These are phyloP conservation scores for Osmerus mordax DNA, from an alignment of 2,113 vertebrate species.

Conservation along the genomic window DNA sequence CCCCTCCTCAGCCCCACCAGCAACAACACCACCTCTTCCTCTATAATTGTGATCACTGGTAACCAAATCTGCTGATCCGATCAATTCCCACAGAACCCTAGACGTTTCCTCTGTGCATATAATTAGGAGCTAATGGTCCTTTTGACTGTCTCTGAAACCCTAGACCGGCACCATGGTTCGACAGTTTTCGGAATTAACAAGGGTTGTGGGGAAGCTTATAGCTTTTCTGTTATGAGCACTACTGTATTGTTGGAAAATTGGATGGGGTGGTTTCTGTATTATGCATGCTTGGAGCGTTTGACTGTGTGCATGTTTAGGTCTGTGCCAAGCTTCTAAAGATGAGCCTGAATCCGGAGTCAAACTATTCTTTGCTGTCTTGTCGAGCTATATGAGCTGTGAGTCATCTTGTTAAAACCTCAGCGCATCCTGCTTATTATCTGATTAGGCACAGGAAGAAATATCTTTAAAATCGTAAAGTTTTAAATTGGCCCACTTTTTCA, in stretches of 20 bases:
- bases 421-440: background rate
- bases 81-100: slow-evolving; percentile 66
- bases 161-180: slow-evolving; percentile 24
- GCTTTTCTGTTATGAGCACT: slow-evolving; percentile 7
- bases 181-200: slow-evolving; percentile 41
- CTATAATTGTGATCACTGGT: slow-evolving; percentile 47
- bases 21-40: slow-evolving; percentile 18
- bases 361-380: background rate
- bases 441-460: background rate
- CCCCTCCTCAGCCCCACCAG: background rate
- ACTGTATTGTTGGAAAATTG: slow-evolving; percentile 4
- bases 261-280: too few species aligned
- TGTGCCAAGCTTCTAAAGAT: too few species aligned
- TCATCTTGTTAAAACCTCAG: background rate
- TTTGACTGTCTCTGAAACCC: slow-evolving; percentile 52
- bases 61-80: slow-evolving; percentile 56
- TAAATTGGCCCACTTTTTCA: slow-evolving; percentile 7
- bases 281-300: too few species aligned
- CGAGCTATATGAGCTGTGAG: background rate
- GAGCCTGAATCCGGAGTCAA: background rate
- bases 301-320: too few species aligned
- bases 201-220: slow-evolving; percentile 2
- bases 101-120: slow-evolving; percentile 55
- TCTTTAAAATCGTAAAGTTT: slow-evolving; percentile 8
- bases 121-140: slow-evolving; percentile 70